Conservation (phyloP, 2,797 vertebrate species). For the Astyanax mexicanus region DNA sequence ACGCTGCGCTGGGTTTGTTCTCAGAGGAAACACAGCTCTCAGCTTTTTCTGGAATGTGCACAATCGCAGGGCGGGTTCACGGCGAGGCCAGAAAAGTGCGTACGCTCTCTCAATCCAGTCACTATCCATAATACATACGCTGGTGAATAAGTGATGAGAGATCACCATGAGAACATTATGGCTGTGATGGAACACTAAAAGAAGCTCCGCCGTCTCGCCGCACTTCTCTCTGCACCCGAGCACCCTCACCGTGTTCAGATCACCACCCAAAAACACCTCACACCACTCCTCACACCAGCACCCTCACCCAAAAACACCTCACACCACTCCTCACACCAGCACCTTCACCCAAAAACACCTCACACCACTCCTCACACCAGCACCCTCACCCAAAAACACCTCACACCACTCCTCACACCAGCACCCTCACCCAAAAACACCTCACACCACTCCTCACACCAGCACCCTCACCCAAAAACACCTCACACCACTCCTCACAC, state of each 20-base stretch:
- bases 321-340: too few relatives aligned
- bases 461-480: too few relatives aligned
- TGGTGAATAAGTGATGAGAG: conserved; percentile 81
- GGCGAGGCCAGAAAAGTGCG: conserved; percentile 73
- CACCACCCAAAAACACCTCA: background rate
- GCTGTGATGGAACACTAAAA: conserved; percentile 63
- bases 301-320: too few relatives aligned
- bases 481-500: too few relatives aligned
- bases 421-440: too few relatives aligned
- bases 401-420: too few relatives aligned
- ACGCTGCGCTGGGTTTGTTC: conserved; percentile 4
- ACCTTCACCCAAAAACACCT: too few relatives aligned
- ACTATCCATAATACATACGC: conserved; percentile 77
- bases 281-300: background rate
- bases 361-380: too few relatives aligned
- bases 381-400: too few relatives aligned
- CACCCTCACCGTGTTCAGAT: background rate
- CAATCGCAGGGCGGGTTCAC: conserved; percentile 65
- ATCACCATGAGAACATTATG: conserved; percentile 79
- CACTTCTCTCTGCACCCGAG: background rate
- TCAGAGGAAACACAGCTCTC: conserved; percentile 5
- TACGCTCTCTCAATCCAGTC: conserved; percentile 86
- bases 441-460: too few relatives aligned
- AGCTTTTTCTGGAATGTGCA: conserved; percentile 22
- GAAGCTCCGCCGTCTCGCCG: conserved; percentile 11